Percentiles rank a stretch among this genome's conserved stretches.
phyloP scores from a whole-genome alignment of 2,113 vertebrate genomes.

The Bujurquina vittata region DNA sequence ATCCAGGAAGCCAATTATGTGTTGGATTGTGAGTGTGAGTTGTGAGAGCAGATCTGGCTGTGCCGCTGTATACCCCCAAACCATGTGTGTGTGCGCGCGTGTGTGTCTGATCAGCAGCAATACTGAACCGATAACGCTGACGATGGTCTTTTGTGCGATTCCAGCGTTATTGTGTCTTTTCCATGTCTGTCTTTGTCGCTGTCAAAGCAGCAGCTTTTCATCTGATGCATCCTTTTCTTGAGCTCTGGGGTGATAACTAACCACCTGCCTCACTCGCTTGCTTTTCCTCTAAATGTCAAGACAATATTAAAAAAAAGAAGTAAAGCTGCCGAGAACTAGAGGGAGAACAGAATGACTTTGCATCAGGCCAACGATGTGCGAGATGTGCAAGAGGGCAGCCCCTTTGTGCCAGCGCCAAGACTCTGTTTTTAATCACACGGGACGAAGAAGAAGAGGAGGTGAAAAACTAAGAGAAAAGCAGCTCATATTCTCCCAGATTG shows the following conservation, averaged over 20 bases:
- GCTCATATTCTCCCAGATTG: slow-evolving; percentile 53
- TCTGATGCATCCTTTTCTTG: neutral
- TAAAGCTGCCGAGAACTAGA: neutral
- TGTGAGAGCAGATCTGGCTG: slow-evolving; percentile 15
- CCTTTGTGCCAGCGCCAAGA: neutral
- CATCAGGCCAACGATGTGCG: slow-evolving; percentile 12
- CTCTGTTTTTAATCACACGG: slow-evolving; percentile 22
- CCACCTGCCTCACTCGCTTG: neutral
- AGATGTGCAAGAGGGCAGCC: neutral
- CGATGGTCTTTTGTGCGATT: neutral
- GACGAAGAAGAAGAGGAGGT: slow-evolving; percentile 25
- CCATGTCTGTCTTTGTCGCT: slow-evolving; percentile 5
- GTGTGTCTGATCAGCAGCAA: neutral
- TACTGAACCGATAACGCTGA: neutral
- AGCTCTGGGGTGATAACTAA: slow-evolving; percentile 15
- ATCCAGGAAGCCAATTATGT: slow-evolving; percentile 67
- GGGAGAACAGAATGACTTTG: slow-evolving; percentile 10
- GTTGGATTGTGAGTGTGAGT: slow-evolving; percentile 32
- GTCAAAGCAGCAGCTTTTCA: slow-evolving; percentile 40
- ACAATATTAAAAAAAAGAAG: neutral
- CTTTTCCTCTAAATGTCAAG: slow-evolving; percentile 32
- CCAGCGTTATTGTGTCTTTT: slow-evolving; percentile 5
- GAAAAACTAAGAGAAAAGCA: slow-evolving; percentile 43
- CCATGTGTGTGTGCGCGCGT: no score
- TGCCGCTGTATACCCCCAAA: neutral